Conservation (phyloP, 2,113 vertebrate species). For the Mugil cephalus region DNA sequence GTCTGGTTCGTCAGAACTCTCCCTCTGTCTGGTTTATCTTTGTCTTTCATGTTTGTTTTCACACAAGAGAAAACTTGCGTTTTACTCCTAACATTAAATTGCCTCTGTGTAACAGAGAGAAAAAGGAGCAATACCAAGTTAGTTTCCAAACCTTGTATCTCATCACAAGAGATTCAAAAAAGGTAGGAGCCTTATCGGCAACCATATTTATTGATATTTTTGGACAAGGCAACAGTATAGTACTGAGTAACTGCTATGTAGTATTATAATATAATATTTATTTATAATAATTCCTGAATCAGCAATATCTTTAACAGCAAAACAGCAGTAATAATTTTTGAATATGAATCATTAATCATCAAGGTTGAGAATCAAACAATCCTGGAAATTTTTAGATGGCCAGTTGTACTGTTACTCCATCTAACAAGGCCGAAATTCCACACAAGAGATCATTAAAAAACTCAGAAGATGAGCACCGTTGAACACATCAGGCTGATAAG, state of each 20-base stretch:
- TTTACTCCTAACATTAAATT: slow-evolving; percentile 56
- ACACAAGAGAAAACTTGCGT: slow-evolving; percentile 30
- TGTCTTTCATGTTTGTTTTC: slow-evolving; percentile 60
- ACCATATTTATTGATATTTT: slow-evolving; percentile 13
- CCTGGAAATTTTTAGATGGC: neutral
- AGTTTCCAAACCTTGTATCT: slow-evolving; percentile 53
- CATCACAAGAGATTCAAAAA: slow-evolving; percentile 42
- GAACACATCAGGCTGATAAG: slow-evolving; percentile 17
- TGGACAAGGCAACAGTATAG: neutral
- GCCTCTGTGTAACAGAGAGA: slow-evolving; percentile 62
- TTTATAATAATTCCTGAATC: neutral
- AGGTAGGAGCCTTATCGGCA: neutral
- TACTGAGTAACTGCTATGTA: neutral
- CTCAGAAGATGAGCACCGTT: slow-evolving; percentile 33
- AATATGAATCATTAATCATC: slow-evolving; percentile 13
- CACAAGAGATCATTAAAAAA: slow-evolving; percentile 15
- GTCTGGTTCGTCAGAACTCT: too few relatives aligned
- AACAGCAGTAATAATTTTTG: slow-evolving; percentile 8
- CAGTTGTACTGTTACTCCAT: slow-evolving; percentile 3
- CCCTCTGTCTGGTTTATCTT: slow-evolving; percentile 34
- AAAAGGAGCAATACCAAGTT: slow-evolving; percentile 54
- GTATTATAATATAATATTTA: too few relatives aligned
- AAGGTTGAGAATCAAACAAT: slow-evolving; percentile 19
- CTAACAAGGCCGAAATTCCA: slow-evolving; percentile 28
- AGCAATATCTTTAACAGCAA: slow-evolving; percentile 2